These are phyloP conservation scores for Dryococelus australis DNA, from an alignment of 2,888 invertebrate genomes.

Conservation along the genomic window DNA sequence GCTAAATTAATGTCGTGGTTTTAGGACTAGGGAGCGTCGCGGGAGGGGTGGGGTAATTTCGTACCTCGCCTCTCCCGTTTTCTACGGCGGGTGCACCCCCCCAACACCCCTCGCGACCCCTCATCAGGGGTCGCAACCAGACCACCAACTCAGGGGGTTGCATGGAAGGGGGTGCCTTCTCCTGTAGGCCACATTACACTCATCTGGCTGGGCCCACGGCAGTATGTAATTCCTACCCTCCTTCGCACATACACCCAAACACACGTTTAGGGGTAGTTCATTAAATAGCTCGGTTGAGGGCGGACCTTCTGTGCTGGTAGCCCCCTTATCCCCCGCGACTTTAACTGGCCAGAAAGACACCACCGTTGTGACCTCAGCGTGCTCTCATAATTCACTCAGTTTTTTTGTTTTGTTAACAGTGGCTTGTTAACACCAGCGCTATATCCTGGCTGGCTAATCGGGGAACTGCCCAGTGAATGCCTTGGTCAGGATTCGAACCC, in stretches of 20 bases:
- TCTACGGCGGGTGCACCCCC: not conserved
- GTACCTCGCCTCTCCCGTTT: not conserved
- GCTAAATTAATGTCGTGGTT: constrained; percentile 31
- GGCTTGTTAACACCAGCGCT: too few species aligned
- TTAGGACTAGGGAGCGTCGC: not conserved
- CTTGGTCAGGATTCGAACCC: too few species aligned
- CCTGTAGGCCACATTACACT: not conserved
- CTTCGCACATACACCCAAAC: not conserved
- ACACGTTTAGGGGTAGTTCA: not conserved
- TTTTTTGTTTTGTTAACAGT: too few species aligned
- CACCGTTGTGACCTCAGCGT: too few species aligned
- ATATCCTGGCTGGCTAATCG: too few species aligned
- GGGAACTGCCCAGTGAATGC: too few species aligned
- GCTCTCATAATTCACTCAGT: too few species aligned
- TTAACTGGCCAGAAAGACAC: too few species aligned
- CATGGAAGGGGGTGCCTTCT: too few species aligned
- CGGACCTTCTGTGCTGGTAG: too few species aligned
- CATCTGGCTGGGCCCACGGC: not conserved
- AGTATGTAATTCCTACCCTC: not conserved
- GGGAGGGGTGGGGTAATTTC: not conserved
- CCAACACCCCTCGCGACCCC: not conserved
- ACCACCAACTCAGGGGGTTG: too few species aligned
- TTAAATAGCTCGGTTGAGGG: not conserved
- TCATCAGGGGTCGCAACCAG: not conserved
- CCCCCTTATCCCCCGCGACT: too few species aligned